These are phyloP conservation scores for Phoenicopterus ruber DNA, from an alignment of 2,113 vertebrate species.

Conservation along the genomic window DNA sequence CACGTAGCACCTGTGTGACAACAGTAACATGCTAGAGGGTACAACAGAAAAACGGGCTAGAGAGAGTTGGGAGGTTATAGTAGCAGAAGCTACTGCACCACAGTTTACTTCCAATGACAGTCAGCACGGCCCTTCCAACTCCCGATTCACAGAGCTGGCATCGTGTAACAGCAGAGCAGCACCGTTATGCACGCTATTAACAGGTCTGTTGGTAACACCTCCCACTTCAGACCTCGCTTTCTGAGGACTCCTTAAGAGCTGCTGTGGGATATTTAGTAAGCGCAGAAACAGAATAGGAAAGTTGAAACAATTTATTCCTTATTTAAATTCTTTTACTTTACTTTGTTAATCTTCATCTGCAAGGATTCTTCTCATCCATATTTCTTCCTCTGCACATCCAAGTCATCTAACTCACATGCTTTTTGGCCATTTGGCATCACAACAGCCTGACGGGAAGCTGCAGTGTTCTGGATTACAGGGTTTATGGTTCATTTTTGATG, in stretches of 20 bases:
- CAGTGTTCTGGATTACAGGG: neutral
- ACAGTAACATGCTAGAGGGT: neutral
- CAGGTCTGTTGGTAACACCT: too few species aligned
- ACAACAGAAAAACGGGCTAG: neutral
- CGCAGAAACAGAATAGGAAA: neutral
- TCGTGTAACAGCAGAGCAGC: neutral
- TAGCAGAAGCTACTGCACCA: too few species aligned
- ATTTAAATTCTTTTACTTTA: neutral
- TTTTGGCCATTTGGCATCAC: neutral
- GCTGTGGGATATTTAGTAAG: neutral
- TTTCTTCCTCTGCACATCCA: neutral
- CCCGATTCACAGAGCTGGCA: neutral
- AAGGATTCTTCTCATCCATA: neutral
- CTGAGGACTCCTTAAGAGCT: neutral
- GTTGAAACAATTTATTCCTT: neutral
- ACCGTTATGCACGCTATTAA: fast-evolving
- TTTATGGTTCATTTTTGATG: neutral
- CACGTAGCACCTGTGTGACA: neutral
- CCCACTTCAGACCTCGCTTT: neutral
- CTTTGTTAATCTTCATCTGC: neutral
- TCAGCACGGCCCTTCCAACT: too few species aligned
- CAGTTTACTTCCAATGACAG: neutral
- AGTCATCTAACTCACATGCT: too few species aligned
- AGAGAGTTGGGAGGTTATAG: neutral
- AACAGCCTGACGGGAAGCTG: neutral